Conservation (phyloP, 2,888 invertebrate genomes). For the Agonopterix subpropinquella region DNA sequence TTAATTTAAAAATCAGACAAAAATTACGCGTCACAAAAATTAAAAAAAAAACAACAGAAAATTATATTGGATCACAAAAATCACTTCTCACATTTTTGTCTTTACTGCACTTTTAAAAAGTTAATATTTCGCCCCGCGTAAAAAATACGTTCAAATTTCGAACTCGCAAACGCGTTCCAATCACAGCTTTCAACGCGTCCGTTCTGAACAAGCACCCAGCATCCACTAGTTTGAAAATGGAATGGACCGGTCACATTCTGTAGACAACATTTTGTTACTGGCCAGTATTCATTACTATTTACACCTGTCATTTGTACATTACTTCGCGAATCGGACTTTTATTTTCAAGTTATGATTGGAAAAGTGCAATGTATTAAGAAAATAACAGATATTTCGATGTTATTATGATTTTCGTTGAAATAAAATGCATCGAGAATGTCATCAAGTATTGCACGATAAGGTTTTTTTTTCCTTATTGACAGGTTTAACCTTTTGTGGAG, state of each 20-base stretch:
- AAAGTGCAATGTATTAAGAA: no score
- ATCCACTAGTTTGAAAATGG: constrained; percentile 35
- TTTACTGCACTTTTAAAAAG: no score
- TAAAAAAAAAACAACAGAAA: not conserved
- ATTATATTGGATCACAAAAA: not conserved
- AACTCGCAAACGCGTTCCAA: constrained; percentile 1
- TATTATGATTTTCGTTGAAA: no score
- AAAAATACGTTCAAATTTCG: constrained; percentile 2
- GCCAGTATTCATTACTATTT: constrained; percentile 8
- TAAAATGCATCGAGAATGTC: not conserved
- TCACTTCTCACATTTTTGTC: not conserved
- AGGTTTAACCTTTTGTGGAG: constrained; percentile 18
- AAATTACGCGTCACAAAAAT: no score
- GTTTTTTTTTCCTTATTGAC: constrained; percentile 11
- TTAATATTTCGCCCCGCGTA: no score
- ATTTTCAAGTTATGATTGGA: no score
- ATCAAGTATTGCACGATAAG: constrained; percentile 13
- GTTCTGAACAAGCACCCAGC: constrained; percentile 29
- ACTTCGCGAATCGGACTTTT: no score
- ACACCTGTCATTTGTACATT: no score
- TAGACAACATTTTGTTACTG: constrained; percentile 8
- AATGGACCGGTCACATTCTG: constrained; percentile 20
- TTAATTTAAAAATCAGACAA: no score
- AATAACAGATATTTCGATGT: no score
- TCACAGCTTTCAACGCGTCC: constrained; percentile 21